These are phyloP conservation scores for Coregonus suidteri DNA, from an alignment of 2,797 vertebrate species.

Conservation along the genomic window DNA sequence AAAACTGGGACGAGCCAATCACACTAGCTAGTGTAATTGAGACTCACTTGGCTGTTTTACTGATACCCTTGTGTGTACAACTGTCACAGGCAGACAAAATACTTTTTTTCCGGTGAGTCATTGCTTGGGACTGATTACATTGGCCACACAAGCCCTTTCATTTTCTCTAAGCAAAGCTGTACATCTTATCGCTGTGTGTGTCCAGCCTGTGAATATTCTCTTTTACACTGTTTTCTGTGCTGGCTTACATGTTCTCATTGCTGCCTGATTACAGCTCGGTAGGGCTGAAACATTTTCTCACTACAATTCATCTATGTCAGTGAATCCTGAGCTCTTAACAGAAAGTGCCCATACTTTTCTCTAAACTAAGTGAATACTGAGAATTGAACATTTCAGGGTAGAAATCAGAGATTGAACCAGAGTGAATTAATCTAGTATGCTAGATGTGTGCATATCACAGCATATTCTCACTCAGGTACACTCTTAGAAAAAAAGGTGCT, in stretches of 20 bases:
- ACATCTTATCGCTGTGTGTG: constrained; percentile 34
- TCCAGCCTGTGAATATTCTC: constrained; percentile 26
- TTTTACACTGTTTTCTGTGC: neutral
- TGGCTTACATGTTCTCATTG: constrained; percentile 9
- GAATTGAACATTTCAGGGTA: neutral
- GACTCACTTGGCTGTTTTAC: constrained; percentile 68
- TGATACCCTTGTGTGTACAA: constrained; percentile 68
- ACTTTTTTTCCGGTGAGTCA: constrained; percentile 54
- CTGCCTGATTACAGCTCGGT: constrained; percentile 14
- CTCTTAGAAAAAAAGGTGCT: neutral
- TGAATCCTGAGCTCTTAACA: neutral
- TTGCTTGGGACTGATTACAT: constrained; percentile 59
- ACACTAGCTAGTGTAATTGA: constrained; percentile 67
- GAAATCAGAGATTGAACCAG: neutral
- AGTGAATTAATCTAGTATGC: neutral
- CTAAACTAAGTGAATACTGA: neutral
- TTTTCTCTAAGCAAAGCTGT: constrained; percentile 40
- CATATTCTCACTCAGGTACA: neutral
- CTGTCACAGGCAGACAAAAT: constrained; percentile 63
- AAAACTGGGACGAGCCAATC: constrained; percentile 51
- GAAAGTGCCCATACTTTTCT: neutral
- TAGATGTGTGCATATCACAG: neutral
- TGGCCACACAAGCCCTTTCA: constrained; percentile 43
- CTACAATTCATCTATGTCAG: neutral
- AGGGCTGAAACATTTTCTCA: constrained; percentile 10